Base-by-base conservation (phyloP, 2,888 invertebrate genomes). In the Malacosoma neustria region DNA sequence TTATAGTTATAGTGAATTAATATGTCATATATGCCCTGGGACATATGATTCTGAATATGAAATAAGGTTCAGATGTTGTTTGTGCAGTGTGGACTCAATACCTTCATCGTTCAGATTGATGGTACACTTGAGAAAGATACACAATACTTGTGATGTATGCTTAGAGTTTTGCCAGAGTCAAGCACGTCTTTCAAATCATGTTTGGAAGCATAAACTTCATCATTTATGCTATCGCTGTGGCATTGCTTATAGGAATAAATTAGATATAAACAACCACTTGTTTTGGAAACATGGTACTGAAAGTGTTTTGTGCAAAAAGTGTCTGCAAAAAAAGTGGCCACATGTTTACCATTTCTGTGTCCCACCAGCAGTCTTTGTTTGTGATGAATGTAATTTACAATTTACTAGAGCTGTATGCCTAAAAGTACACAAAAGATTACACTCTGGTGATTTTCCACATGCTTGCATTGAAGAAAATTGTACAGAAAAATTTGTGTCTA, bases 201-300 rank as follows among this genome's bases (percentile, higher is more conserved):
- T 95, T 13, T 95, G 95, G 93, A 96, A 96, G 75, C 95, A 96
- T 64, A 96, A 95, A 72, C 72, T 95, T 30, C 91, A 94, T 69
- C 95, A 95, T 72, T 79, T 94, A 38, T 96, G 96, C 62, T 95
- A 95, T 67, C 89, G 95, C 13, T 96, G 96, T 68, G 94, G 94
- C 22, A 93, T 96, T 45, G 92, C 95, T 0, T 96, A 96, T 65
- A 89, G 94, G 49, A 95, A 95, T 71, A 95, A 95, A 66, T 92
- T 92, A 37, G 95, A 95, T 60, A 96, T 95, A 41, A 94, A 93
- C 11, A 94, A 94, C 61, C 96, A 96, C 79, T 81, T 96, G 38
- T 95, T 95, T 68, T 96, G 96, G 95, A 96, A 96, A 71, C 96
- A 96, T 70, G 95, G 95, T 13, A 95, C 95, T 2, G 94, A 96